Evolutionary conservation across 2,797 vertebrate species (phyloP), one percentile per base, ranked within the genome.

Genomic region (Chanos chanos): DNA sequence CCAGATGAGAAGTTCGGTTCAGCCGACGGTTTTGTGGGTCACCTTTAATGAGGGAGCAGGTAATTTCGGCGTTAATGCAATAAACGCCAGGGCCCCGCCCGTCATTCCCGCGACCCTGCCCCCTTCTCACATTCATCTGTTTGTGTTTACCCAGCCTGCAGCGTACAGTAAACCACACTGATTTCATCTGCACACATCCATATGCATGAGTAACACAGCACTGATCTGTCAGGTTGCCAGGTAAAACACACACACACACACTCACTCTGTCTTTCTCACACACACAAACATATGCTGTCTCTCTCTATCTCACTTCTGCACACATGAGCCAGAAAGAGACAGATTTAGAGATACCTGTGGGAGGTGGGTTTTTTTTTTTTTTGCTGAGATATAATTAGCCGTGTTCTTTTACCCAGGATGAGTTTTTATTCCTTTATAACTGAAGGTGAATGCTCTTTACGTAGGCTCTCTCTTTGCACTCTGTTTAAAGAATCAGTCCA

Each of bases 161-260:
- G 31, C 48, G 39, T 37, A 25, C 62, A 52, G 52, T 48, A 36
- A 66, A 45, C 36, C 31, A 63, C 40, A 25, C 62, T 43, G 68
- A 48, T 71, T 74, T 64, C 65, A 74, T 65, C 72, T 15, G 49
- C 49, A 3, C 7, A 2, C 53, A 68, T 65, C 51, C 61, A 74
- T 74, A 74, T 74, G 61, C 57, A 74, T 74, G 61, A 71, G 64
- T 56, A 55, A 41, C 28, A 40, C 45, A n/a, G 21, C n/a, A 31
- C 33, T 59, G 64, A 21, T 62, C 52, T 53, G 30, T 31, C 59
- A 50, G 41, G 19, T 36, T 36, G 10, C 4, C 22, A 36, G 7
- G 19, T 9, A 61, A 51, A 53, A 58, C 40, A 64, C 37, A 39
- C 60, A 70, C 50, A 51, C 59, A 52, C 56, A 61, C 72, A 64